A percentile compares a stretch with the other conserved stretches of the same genome.
These are phyloP conservation scores for Takifugu ocellatus DNA, from an alignment of 2,797 vertebrate species.

Conservation along the genomic window DNA sequence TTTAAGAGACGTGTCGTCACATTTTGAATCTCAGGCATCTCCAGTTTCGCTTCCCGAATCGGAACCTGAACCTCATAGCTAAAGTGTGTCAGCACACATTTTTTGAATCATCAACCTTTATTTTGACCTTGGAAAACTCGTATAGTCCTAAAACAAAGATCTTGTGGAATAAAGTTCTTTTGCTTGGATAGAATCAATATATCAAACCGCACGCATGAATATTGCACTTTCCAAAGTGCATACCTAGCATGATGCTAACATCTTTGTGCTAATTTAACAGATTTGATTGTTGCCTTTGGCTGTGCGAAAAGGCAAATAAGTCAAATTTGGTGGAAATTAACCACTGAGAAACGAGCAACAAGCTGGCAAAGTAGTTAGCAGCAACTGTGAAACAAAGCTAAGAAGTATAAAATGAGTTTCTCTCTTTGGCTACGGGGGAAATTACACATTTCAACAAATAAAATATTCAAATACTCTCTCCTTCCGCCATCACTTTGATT, in stretches of 20 bases:
- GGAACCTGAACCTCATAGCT: conserved; percentile 66
- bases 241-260: neutral
- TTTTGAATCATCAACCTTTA: conserved; percentile 59
- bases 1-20: conserved; percentile 49
- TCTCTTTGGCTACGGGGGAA: too few relatives aligned
- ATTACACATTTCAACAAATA: too few relatives aligned
- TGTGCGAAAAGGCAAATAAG: too few relatives aligned
- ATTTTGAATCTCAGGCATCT: conserved; percentile 51
- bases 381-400: too few relatives aligned
- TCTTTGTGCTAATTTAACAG: neutral
- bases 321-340: too few relatives aligned
- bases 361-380: too few relatives aligned
- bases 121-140: conserved; percentile 46
- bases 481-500: too few relatives aligned
- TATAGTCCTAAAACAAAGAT: conserved; percentile 45
- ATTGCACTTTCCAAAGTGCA: neutral
- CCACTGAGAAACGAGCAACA: too few relatives aligned
- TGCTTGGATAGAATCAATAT: neutral
- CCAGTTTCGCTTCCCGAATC: conserved; percentile 76
- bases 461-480: too few relatives aligned
- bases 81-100: conserved; percentile 22
- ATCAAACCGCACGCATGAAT: neutral
- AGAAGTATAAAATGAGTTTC: too few relatives aligned
- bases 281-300: too few relatives aligned
- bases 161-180: conserved; percentile 45